Evolutionary conservation across 2,888 invertebrate genomes (phyloP), one percentile per base, ranked within the genome.

Genomic region (Gerris lacustris): DNA sequence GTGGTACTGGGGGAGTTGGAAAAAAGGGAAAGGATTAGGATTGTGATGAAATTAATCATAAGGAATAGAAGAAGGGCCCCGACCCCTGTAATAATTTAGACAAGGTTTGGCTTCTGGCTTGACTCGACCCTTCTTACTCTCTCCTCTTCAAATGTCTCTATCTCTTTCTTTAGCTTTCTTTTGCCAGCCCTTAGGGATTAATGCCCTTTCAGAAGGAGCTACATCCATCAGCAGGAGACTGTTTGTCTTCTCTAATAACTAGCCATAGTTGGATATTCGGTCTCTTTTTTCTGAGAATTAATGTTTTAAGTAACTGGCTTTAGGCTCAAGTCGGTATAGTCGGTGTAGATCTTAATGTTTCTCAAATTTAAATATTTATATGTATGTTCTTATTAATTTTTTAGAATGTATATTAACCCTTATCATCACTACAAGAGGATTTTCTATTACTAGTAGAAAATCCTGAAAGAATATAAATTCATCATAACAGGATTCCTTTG

Each of bases 41-140:
- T 55, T 55, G 55, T 55, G 55, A 55, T 55, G 55, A 55, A 55
- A 55, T 55, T 55, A 55, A 55, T 55, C 55, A 55, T 55, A 55
- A 55, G 55, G 55, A 55, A 55, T 55, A 55, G 55, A 55, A 55
- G 55, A 55, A 55, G 55, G 55, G 55, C 55, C 55, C 15, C 15
- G 15, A 15, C 55, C 55, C 15, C 55, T 55, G 55, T 15, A 55
- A 55, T 55, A 55, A 55, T 55, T 55, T 55, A 55, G 55, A 55
- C 55, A 55, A 55, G 55, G 55, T 15, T 55, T 55, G 55, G 55
- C 55, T 55, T 55, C 55, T 55, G 55, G 55, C 55, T 55, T 55
- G 15, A 55, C 55, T 55, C 55, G 15, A 11, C 15, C 55, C 55
- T 55, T 55, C 15, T 55, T 55, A 11, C 55, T 55, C 15, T 55